phyloP scores from a whole-genome alignment of 2,113 vertebrate genomes.

The Falcunculus frontatus region DNA sequence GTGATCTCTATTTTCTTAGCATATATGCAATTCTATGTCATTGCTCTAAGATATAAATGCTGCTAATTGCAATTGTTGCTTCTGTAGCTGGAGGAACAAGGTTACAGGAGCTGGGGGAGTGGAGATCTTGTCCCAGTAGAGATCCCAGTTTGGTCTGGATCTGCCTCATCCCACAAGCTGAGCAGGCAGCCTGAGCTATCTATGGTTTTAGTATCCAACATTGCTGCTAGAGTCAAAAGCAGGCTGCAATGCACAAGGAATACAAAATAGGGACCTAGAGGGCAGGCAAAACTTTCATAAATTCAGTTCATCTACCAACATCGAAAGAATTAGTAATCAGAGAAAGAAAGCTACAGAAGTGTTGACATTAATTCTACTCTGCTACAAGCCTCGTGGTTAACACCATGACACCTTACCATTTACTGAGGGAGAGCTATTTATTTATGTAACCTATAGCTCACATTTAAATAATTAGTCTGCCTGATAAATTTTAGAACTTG shows the following conservation, averaged over 20 bases:
- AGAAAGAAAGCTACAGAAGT: conserved; percentile 40
- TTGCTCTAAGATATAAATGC: neutral
- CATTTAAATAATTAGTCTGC: conserved; percentile 70
- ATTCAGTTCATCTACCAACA: conserved; percentile 61
- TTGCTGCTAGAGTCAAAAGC: conserved; percentile 17
- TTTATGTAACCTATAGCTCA: conserved; percentile 63
- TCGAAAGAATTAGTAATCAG: conserved; percentile 64
- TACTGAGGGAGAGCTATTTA: conserved; percentile 63
- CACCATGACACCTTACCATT: conserved; percentile 34
- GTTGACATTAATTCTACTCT: conserved; percentile 67
- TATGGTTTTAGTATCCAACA: neutral
- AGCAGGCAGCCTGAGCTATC: neutral
- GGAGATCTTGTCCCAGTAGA: neutral
- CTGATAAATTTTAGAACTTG: conserved; percentile 51
- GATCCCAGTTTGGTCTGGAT: neutral
- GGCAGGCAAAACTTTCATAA: conserved; percentile 50
- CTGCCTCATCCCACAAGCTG: neutral
- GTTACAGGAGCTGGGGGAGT: neutral
- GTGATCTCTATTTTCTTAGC: neutral
- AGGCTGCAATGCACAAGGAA: conserved; percentile 28
- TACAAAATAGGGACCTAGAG: conserved; percentile 52
- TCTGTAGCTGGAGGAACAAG: neutral
- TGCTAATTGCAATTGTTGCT: neutral
- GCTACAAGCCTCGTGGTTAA: conserved; percentile 51
- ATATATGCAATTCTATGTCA: neutral